These are phyloP conservation scores for Motacilla tschutschensis DNA, from an alignment of 2,113 vertebrate genomes.

Conservation along the genomic window DNA sequence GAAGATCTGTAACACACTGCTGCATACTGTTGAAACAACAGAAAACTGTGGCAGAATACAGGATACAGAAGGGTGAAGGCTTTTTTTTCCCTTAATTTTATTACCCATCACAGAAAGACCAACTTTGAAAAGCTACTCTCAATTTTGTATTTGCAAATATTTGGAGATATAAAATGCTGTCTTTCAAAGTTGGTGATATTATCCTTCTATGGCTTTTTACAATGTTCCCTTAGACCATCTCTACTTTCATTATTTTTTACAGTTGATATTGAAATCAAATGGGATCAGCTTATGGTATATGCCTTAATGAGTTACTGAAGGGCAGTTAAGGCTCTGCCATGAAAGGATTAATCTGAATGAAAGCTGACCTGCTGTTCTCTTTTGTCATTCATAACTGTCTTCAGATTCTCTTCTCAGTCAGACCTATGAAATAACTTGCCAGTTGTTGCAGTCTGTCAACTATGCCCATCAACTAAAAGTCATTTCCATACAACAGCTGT, in stretches of 20 bases:
- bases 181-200: neutral
- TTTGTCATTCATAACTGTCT: constrained; percentile 44
- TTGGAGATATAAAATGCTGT: neutral
- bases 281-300: neutral
- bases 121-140: neutral
- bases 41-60: neutral
- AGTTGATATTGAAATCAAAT: neutral
- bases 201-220: neutral
- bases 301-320: constrained; percentile 4
- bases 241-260: neutral
- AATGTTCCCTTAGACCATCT: neutral
- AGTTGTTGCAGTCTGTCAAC: constrained; percentile 52
- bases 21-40: neutral
- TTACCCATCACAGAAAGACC: neutral
- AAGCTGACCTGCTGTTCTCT: constrained; percentile 42
- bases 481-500: constrained; percentile 39
- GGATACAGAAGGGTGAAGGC: neutral
- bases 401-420: constrained; percentile 12
- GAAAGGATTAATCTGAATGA: constrained; percentile 26
- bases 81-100: neutral
- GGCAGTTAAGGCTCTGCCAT: neutral
- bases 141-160: neutral
- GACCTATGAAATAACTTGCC: constrained; percentile 40
- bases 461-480: constrained; percentile 2
- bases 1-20: neutral